Conservation (phyloP, 2,113 vertebrate genomes). For the Archocentrus centrarchus region DNA sequence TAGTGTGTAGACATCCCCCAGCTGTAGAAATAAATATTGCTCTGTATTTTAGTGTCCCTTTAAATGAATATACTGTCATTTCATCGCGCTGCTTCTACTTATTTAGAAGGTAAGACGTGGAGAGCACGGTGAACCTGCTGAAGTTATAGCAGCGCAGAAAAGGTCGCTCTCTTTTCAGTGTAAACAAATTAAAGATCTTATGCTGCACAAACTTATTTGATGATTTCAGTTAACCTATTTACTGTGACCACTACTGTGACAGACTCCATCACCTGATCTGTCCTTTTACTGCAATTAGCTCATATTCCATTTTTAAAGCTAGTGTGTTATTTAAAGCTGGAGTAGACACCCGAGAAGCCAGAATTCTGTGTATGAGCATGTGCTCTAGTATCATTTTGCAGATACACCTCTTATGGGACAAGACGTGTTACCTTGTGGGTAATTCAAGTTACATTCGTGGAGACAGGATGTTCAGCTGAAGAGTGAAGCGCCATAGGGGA, state of each 20-base stretch:
- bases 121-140: neutral
- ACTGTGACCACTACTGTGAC: slow-evolving; percentile 5
- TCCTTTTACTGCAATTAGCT: slow-evolving; percentile 74
- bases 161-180: slow-evolving; percentile 70
- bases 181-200: slow-evolving; percentile 9
- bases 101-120: neutral
- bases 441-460: slow-evolving; percentile 64
- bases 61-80: neutral
- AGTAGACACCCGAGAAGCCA: slow-evolving; percentile 74
- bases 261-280: slow-evolving; percentile 30
- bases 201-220: slow-evolving; percentile 2
- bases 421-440: slow-evolving; percentile 58
- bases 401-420: slow-evolving; percentile 62
- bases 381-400: slow-evolving; percentile 76
- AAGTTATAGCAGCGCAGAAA: slow-evolving; percentile 45
- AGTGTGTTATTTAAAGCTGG: slow-evolving; percentile 74
- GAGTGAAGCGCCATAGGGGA: slow-evolving; percentile 34
- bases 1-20: neutral
- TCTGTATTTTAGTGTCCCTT: neutral
- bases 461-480: slow-evolving; percentile 57
- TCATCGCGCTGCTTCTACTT: too few relatives aligned
- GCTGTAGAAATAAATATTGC: neutral
- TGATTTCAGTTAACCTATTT: slow-evolving; percentile 49
- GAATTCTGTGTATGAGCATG: slow-evolving; percentile 78
- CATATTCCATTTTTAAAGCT: slow-evolving; percentile 75